Evolutionary conservation across 2,113 vertebrate genomes (phyloP).

Genomic region (Eublepharis macularius): DNA sequence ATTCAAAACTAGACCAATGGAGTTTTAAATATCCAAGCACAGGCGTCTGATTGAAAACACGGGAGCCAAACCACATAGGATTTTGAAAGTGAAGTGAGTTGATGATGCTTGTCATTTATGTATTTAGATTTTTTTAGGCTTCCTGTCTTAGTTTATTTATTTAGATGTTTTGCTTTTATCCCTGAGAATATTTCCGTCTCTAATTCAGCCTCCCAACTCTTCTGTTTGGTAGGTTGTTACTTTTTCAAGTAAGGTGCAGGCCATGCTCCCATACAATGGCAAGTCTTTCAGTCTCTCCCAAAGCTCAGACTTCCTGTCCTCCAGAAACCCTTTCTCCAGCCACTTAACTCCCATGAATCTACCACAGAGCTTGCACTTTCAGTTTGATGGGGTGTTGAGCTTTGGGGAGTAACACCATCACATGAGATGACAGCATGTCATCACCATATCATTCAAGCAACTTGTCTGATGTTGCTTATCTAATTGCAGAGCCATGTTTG

Average conservation of each 20-base stretch:
- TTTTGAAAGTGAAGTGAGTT: not conserved
- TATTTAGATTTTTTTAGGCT: not conserved
- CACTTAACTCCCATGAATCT: not conserved
- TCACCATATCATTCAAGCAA: not conserved
- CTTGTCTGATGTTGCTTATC: too few relatives aligned
- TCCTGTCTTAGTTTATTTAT: too few relatives aligned
- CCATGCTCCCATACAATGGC: not conserved
- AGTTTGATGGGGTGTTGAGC: too few relatives aligned
- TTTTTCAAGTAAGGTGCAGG: not conserved
- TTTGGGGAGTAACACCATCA: not conserved
- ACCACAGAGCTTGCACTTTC: too few relatives aligned
- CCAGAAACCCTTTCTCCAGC: not conserved
- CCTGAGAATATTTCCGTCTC: not conserved
- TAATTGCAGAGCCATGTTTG: too few relatives aligned
- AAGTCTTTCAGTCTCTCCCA: not conserved
- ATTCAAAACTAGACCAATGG: not conserved
- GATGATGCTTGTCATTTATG: not conserved
- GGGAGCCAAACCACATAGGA: not conserved
- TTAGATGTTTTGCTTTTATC: not conserved
- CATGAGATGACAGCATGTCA: not conserved
- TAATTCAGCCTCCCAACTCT: not conserved
- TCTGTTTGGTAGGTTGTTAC: not conserved
- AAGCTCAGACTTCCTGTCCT: not conserved
- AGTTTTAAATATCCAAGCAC: constrained; percentile 6
- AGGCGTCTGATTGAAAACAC: not conserved